Percentiles rank a stretch among this genome's conserved stretches.
Conservation (phyloP, 1,140 invertebrate species). For the Drosophila serrata region DNA sequence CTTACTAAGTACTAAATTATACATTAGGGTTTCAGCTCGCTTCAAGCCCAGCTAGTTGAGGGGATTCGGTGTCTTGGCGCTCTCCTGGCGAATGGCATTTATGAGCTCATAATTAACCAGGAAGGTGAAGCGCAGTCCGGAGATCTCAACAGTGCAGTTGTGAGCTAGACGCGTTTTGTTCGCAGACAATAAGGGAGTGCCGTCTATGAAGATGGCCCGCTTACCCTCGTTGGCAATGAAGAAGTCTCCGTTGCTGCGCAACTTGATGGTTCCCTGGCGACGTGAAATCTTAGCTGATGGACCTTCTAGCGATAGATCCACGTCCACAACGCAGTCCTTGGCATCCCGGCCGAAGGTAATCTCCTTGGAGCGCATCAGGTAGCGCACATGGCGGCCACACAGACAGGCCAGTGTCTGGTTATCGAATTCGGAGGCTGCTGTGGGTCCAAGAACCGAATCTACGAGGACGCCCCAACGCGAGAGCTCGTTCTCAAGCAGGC, state of each 20-base stretch:
- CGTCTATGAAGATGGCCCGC: slow-evolving; percentile 96
- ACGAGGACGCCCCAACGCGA: slow-evolving; percentile 97
- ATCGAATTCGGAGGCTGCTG: slow-evolving; percentile 93
- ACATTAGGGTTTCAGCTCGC: slow-evolving; percentile 11
- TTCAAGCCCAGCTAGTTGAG: slow-evolving; percentile 60
- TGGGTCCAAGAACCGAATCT: slow-evolving; percentile 93
- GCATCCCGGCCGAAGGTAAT: slow-evolving; percentile 96
- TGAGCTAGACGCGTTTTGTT: slow-evolving; percentile 95
- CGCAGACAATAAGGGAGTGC: slow-evolving; percentile 93
- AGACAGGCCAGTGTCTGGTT: slow-evolving; percentile 97
- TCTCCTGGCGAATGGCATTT: slow-evolving; percentile 93
- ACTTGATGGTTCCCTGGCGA: slow-evolving; percentile 94
- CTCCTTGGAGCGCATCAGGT: slow-evolving; percentile 98
- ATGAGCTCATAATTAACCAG: slow-evolving; percentile 97
- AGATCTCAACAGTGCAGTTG: slow-evolving; percentile 98
- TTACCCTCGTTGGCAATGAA: slow-evolving; percentile 98
- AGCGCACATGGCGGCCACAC: slow-evolving; percentile 96
- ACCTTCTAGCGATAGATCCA: slow-evolving; percentile 97
- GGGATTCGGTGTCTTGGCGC: slow-evolving; percentile 89
- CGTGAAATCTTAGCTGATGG: slow-evolving; percentile 94
- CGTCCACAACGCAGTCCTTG: slow-evolving; percentile 95
- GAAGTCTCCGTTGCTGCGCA: slow-evolving; percentile 97
- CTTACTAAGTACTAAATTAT: slow-evolving; percentile 58
- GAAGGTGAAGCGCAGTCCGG: slow-evolving; percentile 96
- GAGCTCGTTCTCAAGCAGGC: slow-evolving; percentile 95